phyloP scores from a whole-genome alignment of 1,140 invertebrate species.

The Papilio polytes region DNA sequence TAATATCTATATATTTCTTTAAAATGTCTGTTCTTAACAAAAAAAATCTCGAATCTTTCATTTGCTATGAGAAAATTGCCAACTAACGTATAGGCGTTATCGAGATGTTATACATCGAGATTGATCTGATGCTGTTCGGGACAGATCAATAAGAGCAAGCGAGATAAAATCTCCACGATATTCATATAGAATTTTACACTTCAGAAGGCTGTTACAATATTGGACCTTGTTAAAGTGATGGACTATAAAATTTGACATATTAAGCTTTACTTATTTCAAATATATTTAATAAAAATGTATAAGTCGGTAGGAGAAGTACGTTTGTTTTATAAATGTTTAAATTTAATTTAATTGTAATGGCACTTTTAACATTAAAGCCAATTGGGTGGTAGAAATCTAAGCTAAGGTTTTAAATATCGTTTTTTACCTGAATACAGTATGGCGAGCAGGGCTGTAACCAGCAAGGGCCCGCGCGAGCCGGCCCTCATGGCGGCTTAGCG shows the following conservation, averaged over 20 bases:
- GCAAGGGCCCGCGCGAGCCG: conserved; percentile 69
- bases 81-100: conserved; percentile 35
- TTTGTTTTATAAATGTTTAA: neutral
- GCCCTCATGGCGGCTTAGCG: conserved; percentile 75
- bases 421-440: conserved; percentile 73
- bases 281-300: neutral
- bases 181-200: neutral
- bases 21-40: neutral
- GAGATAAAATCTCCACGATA: conserved; percentile 30
- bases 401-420: neutral
- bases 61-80: conserved; percentile 17
- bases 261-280: neutral
- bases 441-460: conserved; percentile 62
- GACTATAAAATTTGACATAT: neutral
- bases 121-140: conserved; percentile 40
- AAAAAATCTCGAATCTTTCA: neutral
- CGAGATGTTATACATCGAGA: conserved; percentile 2
- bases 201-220: neutral
- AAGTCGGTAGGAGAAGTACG: neutral
- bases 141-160: conserved; percentile 45
- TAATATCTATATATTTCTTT: neutral
- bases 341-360: neutral
- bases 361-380: neutral
- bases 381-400: neutral
- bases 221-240: neutral